Conservation (phyloP, 2,888 invertebrate genomes). For the Laothoe populi region DNA sequence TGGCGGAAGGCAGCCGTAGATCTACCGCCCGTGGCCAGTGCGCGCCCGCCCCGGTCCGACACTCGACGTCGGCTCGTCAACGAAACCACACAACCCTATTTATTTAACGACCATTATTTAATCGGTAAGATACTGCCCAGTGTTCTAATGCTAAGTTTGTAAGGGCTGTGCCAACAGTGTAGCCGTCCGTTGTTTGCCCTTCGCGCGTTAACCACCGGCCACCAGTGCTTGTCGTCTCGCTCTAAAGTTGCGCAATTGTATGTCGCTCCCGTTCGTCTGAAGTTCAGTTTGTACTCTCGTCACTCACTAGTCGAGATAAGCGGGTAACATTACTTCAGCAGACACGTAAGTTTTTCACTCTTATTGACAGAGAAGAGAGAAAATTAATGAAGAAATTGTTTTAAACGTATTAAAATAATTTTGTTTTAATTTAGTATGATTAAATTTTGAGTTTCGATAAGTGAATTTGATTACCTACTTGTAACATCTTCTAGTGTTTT, state of each 20-base stretch:
- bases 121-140: conserved; percentile 77
- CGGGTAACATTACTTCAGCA: conserved; percentile 63
- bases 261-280: conserved; percentile 55
- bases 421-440: neutral
- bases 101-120: conserved; percentile 75
- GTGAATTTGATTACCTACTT: neutral
- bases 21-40: conserved; percentile 67
- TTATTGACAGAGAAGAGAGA: conserved; percentile 24
- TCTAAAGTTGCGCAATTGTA: conserved; percentile 70
- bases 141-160: conserved; percentile 53
- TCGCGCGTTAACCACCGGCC: conserved; percentile 48
- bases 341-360: conserved; percentile 65
- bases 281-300: conserved; percentile 58
- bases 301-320: conserved; percentile 66
- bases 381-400: neutral
- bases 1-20: conserved; percentile 41
- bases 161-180: conserved; percentile 69
- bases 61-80: conserved; percentile 85
- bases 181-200: conserved; percentile 42
- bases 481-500: too few species aligned
- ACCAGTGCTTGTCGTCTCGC: conserved; percentile 57
- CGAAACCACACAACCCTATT: conserved; percentile 75
- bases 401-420: neutral
- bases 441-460: neutral
- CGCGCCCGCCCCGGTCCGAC: conserved; percentile 83